Evolutionary conservation across 2,797 vertebrate species (phyloP).

Genomic region (Scyliorhinus canicula): DNA sequence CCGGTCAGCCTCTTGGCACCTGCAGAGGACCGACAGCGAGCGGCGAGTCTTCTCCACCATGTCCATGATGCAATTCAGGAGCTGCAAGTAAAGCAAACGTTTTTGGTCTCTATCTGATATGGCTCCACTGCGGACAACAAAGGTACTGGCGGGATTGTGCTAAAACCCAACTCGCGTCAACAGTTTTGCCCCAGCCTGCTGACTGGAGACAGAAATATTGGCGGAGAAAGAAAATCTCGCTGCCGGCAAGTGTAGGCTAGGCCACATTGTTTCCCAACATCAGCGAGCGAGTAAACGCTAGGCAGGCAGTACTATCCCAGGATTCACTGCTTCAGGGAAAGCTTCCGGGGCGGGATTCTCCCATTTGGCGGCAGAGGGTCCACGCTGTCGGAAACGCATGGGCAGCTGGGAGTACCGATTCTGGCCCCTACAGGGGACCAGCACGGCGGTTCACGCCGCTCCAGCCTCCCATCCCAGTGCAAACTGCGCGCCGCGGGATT

Average conservation of each 20-base stretch:
- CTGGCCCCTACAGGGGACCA: too few species aligned
- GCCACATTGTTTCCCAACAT: too few species aligned
- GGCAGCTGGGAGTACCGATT: too few species aligned
- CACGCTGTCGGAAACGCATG: too few species aligned
- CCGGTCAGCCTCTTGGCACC: constrained; percentile 91
- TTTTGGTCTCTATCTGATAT: too few species aligned
- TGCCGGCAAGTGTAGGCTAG: too few species aligned
- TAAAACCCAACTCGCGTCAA: not conserved
- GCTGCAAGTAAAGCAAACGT: constrained; percentile 55
- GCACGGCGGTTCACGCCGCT: too few species aligned
- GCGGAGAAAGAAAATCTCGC: too few species aligned
- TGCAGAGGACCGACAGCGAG: constrained; percentile 85
- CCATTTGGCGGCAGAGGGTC: too few species aligned
- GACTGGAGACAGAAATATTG: not conserved
- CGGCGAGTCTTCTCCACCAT: constrained; percentile 97
- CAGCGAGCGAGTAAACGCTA: not conserved
- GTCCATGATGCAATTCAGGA: constrained; percentile 96
- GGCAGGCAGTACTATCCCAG: not conserved
- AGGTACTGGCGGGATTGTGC: not conserved
- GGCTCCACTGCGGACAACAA: not conserved
- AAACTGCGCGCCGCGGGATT: too few species aligned
- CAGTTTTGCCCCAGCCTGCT: not conserved
- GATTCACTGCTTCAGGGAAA: not conserved
- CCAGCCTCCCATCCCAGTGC: too few species aligned
- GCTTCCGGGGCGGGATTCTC: too few species aligned